Percentiles rank a stretch among this genome's conserved stretches.
These are phyloP conservation scores for mouse (Mus musculus) DNA, from an alignment of 2,113 vertebrate species.

Conservation along the genomic window DNA sequence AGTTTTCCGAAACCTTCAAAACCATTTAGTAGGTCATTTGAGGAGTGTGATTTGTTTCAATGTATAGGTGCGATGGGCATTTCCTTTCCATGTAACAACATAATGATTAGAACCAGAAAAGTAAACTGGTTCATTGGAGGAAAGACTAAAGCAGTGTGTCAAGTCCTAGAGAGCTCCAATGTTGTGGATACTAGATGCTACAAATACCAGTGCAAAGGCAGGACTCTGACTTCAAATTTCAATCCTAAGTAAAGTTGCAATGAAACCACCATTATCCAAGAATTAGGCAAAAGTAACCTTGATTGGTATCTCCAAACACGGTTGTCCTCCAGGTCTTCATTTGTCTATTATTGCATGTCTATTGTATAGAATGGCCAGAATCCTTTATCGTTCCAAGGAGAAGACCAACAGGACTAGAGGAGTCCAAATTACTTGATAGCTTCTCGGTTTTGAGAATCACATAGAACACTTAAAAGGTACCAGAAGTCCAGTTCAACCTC, in stretches of 20 bases:
- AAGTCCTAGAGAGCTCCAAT: neutral
- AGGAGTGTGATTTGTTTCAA: neutral
- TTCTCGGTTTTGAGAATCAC: slow-evolving; percentile 29
- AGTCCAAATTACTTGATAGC: neutral
- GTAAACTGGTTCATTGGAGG: neutral
- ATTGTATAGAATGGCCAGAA: neutral
- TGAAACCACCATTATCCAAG: slow-evolving; percentile 11
- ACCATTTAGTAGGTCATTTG: neutral
- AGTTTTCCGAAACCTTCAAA: neutral
- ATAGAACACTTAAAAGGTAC: neutral
- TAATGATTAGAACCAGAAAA: neutral
- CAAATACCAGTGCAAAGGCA: neutral
- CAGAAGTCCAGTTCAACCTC: slow-evolving; percentile 3
- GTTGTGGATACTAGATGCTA: neutral
- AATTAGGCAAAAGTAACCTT: neutral
- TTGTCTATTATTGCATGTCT: neutral
- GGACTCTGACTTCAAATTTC: neutral
- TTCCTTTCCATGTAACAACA: neutral
- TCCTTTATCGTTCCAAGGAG: neutral
- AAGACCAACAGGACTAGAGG: neutral
- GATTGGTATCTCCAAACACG: neutral
- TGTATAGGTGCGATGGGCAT: neutral
- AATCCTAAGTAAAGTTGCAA: neutral
- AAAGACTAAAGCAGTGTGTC: neutral
- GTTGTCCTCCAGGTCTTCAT: neutral